Evolutionary conservation across 2,888 invertebrate species (phyloP).

Genomic region (Craniophora ligustri): DNA sequence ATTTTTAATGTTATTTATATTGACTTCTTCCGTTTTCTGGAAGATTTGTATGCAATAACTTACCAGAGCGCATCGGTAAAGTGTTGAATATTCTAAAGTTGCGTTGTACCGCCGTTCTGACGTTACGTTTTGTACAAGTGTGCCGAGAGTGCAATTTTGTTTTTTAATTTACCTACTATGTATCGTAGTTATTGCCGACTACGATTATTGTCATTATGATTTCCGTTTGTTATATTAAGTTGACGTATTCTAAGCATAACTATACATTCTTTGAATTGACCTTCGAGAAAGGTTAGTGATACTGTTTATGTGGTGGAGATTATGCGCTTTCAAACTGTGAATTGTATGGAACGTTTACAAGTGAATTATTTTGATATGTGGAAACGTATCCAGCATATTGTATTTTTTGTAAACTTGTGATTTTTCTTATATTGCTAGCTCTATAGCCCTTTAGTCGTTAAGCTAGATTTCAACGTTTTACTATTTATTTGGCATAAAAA

Average conservation of each 20-base stretch:
- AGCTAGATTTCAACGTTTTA: constrained; percentile 80
- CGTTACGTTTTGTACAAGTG: constrained; percentile 70
- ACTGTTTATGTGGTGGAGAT: constrained; percentile 82
- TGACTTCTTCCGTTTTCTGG: constrained; percentile 74
- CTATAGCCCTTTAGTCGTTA: constrained; percentile 83
- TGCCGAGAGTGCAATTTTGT: constrained; percentile 77
- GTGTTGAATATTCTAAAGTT: constrained; percentile 84
- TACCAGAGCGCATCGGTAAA: constrained; percentile 76
- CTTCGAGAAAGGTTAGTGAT: constrained; percentile 88
- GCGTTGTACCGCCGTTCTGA: constrained; percentile 70
- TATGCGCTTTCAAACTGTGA: constrained; percentile 75
- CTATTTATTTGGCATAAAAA: constrained; percentile 76
- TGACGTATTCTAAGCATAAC: constrained; percentile 85
- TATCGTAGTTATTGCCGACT: constrained; percentile 81
- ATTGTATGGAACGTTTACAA: constrained; percentile 73
- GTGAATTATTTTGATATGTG: constrained; percentile 75
- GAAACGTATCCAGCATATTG: constrained; percentile 72
- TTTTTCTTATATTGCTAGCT: constrained; percentile 84
- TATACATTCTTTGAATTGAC: constrained; percentile 88
- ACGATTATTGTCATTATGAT: constrained; percentile 79
- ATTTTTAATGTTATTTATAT: constrained; percentile 70
- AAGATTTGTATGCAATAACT: constrained; percentile 75
- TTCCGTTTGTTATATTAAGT: constrained; percentile 80
- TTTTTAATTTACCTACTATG: constrained; percentile 68
- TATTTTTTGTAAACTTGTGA: constrained; percentile 79